phyloP scores from a whole-genome alignment of 2,797 vertebrate species.

The Scleropages formosus region DNA sequence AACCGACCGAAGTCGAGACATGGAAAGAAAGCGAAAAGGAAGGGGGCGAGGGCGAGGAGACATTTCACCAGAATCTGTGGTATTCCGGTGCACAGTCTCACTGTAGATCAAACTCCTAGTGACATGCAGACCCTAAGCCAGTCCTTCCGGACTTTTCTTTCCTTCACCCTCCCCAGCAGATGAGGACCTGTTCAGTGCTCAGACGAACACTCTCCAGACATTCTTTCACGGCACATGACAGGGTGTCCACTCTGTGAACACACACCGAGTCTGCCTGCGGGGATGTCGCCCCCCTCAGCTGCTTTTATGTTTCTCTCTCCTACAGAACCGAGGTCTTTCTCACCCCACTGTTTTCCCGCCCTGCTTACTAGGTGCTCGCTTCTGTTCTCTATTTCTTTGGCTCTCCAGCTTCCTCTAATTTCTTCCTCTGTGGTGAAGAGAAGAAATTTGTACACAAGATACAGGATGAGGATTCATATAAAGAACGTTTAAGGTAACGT shows the following conservation, averaged over 20 bases:
- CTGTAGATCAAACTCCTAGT: not conserved
- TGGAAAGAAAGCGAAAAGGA: conserved; percentile 17
- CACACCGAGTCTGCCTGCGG: not conserved
- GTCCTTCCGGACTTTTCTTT: conserved; percentile 4
- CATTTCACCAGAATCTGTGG: not conserved
- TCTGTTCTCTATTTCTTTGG: conserved; percentile 1
- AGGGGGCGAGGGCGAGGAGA: not conserved
- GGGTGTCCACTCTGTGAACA: not conserved
- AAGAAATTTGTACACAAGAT: not conserved
- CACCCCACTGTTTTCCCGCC: not conserved
- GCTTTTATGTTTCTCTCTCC: not conserved
- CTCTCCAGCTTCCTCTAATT: conserved; percentile 9
- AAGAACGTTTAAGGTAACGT: not conserved
- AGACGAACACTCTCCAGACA: conserved; percentile 21
- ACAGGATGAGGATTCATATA: not conserved
- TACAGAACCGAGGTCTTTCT: not conserved
- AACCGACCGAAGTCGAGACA: conserved; percentile 21
- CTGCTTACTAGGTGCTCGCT: conserved; percentile 11
- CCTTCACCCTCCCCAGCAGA: conserved; percentile 16
- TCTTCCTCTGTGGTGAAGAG: not conserved
- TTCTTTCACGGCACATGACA: conserved; percentile 13
- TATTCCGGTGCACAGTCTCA: not conserved
- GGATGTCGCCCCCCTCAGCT: not conserved
- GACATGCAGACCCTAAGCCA: conserved; percentile 12
- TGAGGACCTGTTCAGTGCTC: conserved; percentile 5